Base-by-base conservation (phyloP, 1,140 invertebrate genomes). In the Temnothorax nylanderi region DNA sequence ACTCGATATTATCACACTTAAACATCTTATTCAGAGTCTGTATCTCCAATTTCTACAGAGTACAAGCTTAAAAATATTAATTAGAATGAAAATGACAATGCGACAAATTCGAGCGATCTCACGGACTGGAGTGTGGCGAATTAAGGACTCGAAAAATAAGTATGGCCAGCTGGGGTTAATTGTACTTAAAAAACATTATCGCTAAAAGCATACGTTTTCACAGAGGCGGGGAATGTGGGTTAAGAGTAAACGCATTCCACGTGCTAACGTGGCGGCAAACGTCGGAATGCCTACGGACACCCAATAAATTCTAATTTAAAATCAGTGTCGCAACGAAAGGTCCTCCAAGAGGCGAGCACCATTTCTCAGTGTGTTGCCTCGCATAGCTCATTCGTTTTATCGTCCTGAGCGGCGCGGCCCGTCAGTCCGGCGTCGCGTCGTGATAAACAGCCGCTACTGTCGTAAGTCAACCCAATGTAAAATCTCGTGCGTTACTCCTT, bases 301-400 rank as follows among this genome's bases (percentile, higher is more conserved):
- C 75, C 69, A 84, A 91, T 91, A 91, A 91, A 91, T 91, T 91
- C 88, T 91, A 90, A 91, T 91, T 91, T 91, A 91, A 91, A 89
- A 90, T 91, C 91, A 88, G 88, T 91, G 78, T 88, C 91, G 88
- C 90, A 91, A 91, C 90, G 86, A 89, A 90, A 91, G 91, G 75
- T 89, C 90, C 80, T 91, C 88, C 65, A 81, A 87, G 76, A 87
- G 85, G 64, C 84, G 78, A 69, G 75, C 26, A 26, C 84, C 88
- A 88, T 91, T 91, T 90, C 91, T 91, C 91, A 90, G 75, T 87
- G 88, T 87, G 91, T 85, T 87, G 71, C 75, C 88, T 26, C 87
- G 88, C 90, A 86, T 90, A 91, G 91, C 90, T 91, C 90, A 89
- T 91, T 90, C 90, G 91, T 91, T 91, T 91, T 91, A 91, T 91